These are phyloP conservation scores for Hydriomena furcata DNA, from an alignment of 2,888 invertebrate genomes.

Conservation along the genomic window DNA sequence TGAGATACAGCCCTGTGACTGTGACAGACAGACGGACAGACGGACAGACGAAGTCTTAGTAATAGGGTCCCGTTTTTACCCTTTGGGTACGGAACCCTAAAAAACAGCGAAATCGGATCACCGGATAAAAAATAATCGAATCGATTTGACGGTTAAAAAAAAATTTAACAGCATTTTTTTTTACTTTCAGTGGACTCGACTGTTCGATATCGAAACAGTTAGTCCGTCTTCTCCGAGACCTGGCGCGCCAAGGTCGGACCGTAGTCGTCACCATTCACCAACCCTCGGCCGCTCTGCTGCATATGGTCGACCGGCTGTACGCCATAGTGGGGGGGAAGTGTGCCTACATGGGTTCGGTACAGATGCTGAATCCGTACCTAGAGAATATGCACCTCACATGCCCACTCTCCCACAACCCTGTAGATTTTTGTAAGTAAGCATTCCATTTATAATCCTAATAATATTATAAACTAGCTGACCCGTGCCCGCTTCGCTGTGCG, in stretches of 20 bases:
- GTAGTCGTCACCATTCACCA: constrained; percentile 96
- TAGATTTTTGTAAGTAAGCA: constrained; percentile 90
- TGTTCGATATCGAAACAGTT: constrained; percentile 91
- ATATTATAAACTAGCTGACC: no score
- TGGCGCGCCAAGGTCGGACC: constrained; percentile 93
- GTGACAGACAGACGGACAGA: no score
- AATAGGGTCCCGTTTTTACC: no score
- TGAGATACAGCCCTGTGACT: no score
- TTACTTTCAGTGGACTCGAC: constrained; percentile 69
- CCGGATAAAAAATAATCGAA: no score
- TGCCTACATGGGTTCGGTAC: constrained; percentile 91
- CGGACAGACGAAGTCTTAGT: no score
- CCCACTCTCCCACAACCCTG: constrained; percentile 95
- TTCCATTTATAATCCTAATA: no score
- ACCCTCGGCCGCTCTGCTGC: constrained; percentile 92
- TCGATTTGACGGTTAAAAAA: no score
- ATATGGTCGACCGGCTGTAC: constrained; percentile 95
- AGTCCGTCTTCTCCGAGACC: constrained; percentile 89
- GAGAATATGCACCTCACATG: constrained; percentile 88
- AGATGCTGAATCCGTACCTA: constrained; percentile 90
- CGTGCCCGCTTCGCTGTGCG: no score
- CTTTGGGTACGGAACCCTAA: no score
- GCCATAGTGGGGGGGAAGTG: constrained; percentile 91
- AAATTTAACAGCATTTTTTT: neutral
- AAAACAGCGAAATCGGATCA: no score